Conservation (phyloP, 2,113 vertebrate species). For the Aegypius monachus region DNA sequence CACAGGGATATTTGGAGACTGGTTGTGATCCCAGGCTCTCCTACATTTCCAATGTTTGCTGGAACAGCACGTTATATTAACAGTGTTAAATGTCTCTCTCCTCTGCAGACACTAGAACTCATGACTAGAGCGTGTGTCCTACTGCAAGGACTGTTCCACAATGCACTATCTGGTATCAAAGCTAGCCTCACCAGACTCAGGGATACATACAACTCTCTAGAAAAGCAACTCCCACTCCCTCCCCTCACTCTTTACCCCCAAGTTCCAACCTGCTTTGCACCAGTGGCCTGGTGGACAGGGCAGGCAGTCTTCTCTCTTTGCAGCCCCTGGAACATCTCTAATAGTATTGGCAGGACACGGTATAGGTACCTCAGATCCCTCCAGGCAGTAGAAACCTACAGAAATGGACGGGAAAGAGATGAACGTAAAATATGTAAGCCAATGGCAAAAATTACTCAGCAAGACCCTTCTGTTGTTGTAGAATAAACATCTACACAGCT, state of each 20-base stretch:
- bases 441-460: background rate
- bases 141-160: background rate
- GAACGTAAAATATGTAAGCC: background rate
- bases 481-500: background rate
- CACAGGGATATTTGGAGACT: background rate
- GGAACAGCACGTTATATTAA: background rate
- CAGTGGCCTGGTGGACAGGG: slow-evolving; percentile 81
- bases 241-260: accelerated
- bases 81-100: background rate
- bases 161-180: accelerated
- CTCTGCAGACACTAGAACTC: background rate
- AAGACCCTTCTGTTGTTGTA: background rate
- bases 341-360: slow-evolving; percentile 82
- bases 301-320: slow-evolving; percentile 76
- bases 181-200: background rate
- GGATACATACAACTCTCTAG: accelerated
- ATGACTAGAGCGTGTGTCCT: background rate
- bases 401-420: background rate
- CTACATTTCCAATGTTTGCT: background rate
- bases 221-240: background rate
- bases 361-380: slow-evolving; percentile 74
- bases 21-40: background rate
- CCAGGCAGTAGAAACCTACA: slow-evolving; percentile 86
- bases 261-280: slow-evolving; percentile 82
- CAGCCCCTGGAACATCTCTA: slow-evolving; percentile 71